These are phyloP conservation scores for Urechis unicinctus DNA, from an alignment of 2,888 invertebrate genomes.

Conservation along the genomic window DNA sequence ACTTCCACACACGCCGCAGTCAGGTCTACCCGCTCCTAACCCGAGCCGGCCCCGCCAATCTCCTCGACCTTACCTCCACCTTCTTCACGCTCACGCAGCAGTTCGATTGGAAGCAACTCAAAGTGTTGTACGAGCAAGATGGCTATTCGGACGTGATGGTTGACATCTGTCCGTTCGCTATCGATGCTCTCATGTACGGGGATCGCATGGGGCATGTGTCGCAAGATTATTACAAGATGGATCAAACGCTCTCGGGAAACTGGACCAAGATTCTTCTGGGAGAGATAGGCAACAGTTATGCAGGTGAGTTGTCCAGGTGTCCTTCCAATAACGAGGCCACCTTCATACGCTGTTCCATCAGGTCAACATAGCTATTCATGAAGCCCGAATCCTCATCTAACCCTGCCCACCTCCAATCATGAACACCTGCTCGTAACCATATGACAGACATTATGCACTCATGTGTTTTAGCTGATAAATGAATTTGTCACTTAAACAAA, in stretches of 20 bases:
- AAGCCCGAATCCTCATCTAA: no score
- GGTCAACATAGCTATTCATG: no score
- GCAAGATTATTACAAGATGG: background rate
- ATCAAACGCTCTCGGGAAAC: background rate
- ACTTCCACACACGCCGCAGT: constrained; percentile 30
- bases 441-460: no score
- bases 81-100: constrained; percentile 10
- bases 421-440: no score
- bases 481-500: no score
- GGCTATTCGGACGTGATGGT: constrained; percentile 58
- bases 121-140: constrained; percentile 69
- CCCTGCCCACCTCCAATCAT: no score
- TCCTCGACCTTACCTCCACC: constrained; percentile 27
- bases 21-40: constrained; percentile 70
- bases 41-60: constrained; percentile 34
- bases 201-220: background rate
- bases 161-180: constrained; percentile 71
- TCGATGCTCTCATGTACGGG: constrained; percentile 50
- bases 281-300: constrained; percentile 8
- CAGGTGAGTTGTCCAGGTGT: constrained; percentile 5
- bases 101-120: constrained; percentile 63
- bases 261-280: constrained; percentile 1
- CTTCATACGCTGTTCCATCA: no score
- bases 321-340: no score
- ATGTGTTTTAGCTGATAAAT: no score